phyloP scores from a whole-genome alignment of 1,140 invertebrate genomes.

The Nebria ingens region DNA sequence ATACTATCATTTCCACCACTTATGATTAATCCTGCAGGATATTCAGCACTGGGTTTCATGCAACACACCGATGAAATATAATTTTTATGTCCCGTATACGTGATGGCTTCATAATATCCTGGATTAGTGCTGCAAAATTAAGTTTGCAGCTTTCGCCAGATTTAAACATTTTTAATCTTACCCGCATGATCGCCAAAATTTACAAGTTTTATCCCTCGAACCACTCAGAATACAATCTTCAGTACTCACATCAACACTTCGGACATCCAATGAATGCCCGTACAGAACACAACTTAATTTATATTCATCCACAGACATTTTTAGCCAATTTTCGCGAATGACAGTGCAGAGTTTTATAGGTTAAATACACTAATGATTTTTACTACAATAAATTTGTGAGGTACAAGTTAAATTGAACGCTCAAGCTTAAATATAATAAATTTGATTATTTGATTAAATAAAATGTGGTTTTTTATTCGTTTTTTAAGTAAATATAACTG shows the following conservation, averaged over 20 bases:
- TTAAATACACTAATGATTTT: no score
- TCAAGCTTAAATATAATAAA: no score
- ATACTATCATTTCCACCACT: constrained; percentile 83
- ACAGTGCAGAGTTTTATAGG: constrained; percentile 1
- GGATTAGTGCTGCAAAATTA: constrained; percentile 21
- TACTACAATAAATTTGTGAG: no score
- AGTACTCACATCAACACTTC: constrained; percentile 54
- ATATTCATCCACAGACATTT: constrained; percentile 27
- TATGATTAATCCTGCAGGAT: constrained; percentile 67
- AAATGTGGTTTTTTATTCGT: no score
- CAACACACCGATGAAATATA: constrained; percentile 75
- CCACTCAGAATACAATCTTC: constrained; percentile 69
- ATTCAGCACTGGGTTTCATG: constrained; percentile 53
- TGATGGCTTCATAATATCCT: constrained; percentile 43
- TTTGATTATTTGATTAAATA: no score
- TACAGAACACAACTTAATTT: constrained; percentile 64
- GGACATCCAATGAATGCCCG: constrained; percentile 77
- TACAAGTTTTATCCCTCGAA: constrained; percentile 76
- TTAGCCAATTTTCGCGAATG: constrained; percentile 11
- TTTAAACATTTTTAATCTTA: no score
- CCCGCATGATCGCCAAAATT: constrained; percentile 73
- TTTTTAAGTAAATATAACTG: no score
- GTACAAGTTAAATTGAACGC: no score
- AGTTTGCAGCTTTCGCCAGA: not conserved
- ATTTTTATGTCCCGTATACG: constrained; percentile 71